These are phyloP conservation scores for Tillus elongatus DNA, from an alignment of 2,888 invertebrate species.

Conservation along the genomic window DNA sequence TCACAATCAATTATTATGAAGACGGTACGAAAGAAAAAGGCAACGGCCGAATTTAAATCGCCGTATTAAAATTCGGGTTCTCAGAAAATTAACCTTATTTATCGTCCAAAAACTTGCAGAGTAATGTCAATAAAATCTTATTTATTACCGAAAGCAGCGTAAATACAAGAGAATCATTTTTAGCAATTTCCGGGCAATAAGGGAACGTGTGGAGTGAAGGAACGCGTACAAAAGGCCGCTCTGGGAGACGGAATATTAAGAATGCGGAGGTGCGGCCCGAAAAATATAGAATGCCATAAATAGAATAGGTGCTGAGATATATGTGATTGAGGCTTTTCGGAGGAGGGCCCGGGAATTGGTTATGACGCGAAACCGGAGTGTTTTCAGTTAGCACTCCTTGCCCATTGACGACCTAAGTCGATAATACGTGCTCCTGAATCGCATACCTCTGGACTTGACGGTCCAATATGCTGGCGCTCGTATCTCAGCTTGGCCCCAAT, in stretches of 20 bases:
- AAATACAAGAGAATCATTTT: constrained; percentile 28
- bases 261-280: constrained; percentile 28
- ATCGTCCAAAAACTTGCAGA: constrained; percentile 19
- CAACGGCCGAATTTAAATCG: constrained; percentile 22
- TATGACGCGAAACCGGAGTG: constrained; percentile 30
- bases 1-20: no score
- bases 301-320: constrained; percentile 35
- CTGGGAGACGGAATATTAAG: constrained; percentile 31
- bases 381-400: constrained; percentile 34
- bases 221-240: constrained; percentile 28
- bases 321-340: constrained; percentile 32
- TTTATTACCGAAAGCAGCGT: constrained; percentile 20
- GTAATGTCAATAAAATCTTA: constrained; percentile 22
- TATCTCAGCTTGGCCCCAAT: constrained; percentile 17
- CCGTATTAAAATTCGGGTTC: constrained; percentile 26
- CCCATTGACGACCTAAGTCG: constrained; percentile 31
- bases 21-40: constrained; percentile 6
- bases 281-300: constrained; percentile 33
- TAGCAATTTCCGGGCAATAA: constrained; percentile 30
- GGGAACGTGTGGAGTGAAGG: constrained; percentile 29
- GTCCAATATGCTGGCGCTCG: constrained; percentile 31
- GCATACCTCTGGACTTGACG: constrained; percentile 32
- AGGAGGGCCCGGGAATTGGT: constrained; percentile 26
- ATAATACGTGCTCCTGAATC: constrained; percentile 32
- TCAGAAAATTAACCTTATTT: constrained; percentile 26